These are phyloP conservation scores for Arctopsyche grandis DNA, from an alignment of 1,140 invertebrate species.

Conservation along the genomic window DNA sequence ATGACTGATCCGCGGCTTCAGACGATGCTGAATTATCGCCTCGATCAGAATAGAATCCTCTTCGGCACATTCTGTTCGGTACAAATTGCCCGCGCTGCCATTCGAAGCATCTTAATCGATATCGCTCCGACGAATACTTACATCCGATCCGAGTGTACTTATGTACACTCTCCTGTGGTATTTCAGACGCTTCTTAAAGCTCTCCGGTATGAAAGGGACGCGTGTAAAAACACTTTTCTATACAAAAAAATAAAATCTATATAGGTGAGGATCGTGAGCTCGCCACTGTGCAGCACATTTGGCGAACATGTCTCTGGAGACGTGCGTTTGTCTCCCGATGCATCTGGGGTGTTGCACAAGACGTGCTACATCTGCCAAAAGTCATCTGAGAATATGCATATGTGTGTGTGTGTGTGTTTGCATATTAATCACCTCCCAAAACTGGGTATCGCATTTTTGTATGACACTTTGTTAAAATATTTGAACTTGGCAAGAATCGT, in stretches of 20 bases:
- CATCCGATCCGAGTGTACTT: background rate
- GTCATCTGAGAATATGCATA: background rate
- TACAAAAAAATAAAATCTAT: background rate
- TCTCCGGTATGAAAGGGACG: too few species aligned
- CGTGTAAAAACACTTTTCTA: too few species aligned
- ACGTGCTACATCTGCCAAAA: constrained; percentile 26
- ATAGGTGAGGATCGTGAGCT: background rate
- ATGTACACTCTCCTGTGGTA: background rate
- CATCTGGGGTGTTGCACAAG: background rate
- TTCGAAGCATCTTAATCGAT: constrained; percentile 4
- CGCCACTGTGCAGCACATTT: too few species aligned
- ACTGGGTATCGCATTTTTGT: background rate
- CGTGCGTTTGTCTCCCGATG: too few species aligned
- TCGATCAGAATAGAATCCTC: background rate
- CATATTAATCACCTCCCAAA: background rate
- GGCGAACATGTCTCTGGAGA: too few species aligned
- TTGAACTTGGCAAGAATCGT: background rate
- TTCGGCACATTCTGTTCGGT: background rate
- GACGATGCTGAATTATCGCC: background rate
- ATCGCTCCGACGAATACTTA: background rate
- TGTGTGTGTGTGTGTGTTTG: background rate
- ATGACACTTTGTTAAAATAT: constrained; percentile 9
- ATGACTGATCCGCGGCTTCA: background rate
- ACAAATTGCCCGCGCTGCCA: background rate
- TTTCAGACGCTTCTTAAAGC: background rate